Evolutionary conservation across 2,113 vertebrate species (phyloP).

Genomic region (Delphinapterus leucas): DNA sequence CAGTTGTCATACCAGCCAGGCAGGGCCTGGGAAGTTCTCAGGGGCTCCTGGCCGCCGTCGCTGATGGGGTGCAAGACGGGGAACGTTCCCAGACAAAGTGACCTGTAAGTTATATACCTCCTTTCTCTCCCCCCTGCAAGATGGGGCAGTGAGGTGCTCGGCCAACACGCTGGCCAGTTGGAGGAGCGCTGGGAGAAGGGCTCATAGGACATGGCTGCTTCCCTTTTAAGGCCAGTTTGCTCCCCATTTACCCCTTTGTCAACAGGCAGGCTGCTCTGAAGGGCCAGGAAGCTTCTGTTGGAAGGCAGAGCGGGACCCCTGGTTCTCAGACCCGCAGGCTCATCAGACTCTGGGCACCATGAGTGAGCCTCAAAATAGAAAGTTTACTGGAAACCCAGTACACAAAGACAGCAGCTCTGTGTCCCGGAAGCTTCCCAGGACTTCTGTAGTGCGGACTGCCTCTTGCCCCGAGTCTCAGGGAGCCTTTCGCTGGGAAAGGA

Average conservation of each 20-base stretch:
- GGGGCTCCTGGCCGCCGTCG: background rate
- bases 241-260: background rate
- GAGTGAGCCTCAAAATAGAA: background rate
- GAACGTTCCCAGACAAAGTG: background rate
- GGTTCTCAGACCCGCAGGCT: background rate
- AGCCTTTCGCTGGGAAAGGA: conserved; percentile 37
- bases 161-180: background rate
- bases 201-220: background rate
- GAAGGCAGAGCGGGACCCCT: background rate
- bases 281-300: background rate
- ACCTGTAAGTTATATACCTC: background rate
- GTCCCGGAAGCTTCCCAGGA: background rate
- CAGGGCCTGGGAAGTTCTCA: background rate
- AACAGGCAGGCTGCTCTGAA: background rate
- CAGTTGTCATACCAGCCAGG: background rate
- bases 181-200: background rate
- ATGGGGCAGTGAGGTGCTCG: background rate
- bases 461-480: background rate
- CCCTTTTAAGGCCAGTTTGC: background rate
- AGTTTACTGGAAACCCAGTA: conserved; percentile 8
- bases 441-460: background rate
- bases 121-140: background rate
- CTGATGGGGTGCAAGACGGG: background rate
- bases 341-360: background rate
- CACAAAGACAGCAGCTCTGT: conserved; percentile 20